Conservation (phyloP, 2,113 vertebrate species). For the Acanthisitta chloris region DNA sequence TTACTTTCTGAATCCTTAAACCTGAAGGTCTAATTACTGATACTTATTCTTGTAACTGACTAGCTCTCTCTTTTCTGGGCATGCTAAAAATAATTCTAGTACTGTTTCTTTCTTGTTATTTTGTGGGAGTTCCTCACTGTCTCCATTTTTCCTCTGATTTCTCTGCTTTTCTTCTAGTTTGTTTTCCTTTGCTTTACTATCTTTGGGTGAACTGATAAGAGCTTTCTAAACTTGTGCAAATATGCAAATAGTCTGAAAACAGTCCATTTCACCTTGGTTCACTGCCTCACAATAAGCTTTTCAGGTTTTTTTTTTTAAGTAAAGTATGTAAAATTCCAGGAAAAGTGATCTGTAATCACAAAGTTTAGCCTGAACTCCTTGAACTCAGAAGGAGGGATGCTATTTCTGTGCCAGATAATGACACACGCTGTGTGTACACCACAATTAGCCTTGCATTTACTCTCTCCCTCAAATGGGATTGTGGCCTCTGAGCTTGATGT, state of each 20-base stretch:
- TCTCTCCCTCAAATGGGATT: background rate
- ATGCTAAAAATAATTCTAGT: background rate
- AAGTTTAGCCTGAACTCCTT: background rate
- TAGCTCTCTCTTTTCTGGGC: background rate
- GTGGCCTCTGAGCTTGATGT: background rate
- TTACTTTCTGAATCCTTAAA: background rate
- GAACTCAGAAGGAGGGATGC: background rate
- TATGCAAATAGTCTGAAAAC: background rate
- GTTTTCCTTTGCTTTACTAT: background rate
- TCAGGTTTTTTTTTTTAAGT: background rate
- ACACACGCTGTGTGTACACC: background rate
- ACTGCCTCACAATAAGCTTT: background rate
- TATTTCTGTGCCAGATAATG: background rate
- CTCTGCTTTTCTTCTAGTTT: background rate
- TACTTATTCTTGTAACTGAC: background rate
- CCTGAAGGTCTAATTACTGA: background rate
- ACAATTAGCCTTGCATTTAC: background rate
- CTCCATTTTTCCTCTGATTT: background rate
- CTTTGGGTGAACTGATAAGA: background rate
- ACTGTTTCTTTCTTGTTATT: background rate
- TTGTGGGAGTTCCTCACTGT: background rate
- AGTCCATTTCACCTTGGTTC: background rate
- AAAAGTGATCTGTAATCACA: background rate
- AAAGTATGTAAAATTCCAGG: background rate
- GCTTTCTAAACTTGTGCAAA: background rate